Conservation (phyloP, 1,140 invertebrate species). For the Arctopsyche grandis region DNA sequence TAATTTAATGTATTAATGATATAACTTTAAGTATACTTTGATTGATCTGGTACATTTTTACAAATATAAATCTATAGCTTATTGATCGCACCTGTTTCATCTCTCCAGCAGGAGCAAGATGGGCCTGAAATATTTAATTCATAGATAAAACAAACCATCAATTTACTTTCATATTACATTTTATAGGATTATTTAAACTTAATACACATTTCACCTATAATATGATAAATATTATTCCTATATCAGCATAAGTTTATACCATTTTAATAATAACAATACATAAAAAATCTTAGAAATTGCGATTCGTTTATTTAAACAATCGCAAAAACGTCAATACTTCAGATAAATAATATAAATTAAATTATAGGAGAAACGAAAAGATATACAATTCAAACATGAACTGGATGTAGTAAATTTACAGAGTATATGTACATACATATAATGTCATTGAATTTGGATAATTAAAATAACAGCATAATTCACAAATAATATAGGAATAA, state of each 20-base stretch:
- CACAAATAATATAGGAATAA: neutral
- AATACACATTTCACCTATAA: neutral
- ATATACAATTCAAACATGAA: neutral
- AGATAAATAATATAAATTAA: neutral
- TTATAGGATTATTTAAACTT: neutral
- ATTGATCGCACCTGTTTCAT: conserved; percentile 65
- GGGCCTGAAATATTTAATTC: conserved; percentile 61
- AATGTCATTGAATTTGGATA: neutral
- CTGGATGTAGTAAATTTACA: neutral
- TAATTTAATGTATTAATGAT: no score
- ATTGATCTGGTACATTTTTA: neutral
- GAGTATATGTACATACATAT: neutral
- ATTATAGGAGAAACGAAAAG: neutral
- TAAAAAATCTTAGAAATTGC: no score
- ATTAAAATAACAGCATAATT: no score
- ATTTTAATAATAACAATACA: no score
- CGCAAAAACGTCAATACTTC: no score
- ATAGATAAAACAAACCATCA: neutral
- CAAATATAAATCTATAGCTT: conserved; percentile 24
- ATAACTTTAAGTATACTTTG: neutral
- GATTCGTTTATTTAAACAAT: no score
- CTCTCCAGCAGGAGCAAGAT: conserved; percentile 63
- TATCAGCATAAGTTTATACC: neutral
- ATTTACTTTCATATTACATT: neutral
- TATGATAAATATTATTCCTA: neutral